A percentile compares a stretch with the other conserved stretches of the same genome.
Conservation (phyloP, 2,797 vertebrate genomes). For the Jordanella pulchra region DNA sequence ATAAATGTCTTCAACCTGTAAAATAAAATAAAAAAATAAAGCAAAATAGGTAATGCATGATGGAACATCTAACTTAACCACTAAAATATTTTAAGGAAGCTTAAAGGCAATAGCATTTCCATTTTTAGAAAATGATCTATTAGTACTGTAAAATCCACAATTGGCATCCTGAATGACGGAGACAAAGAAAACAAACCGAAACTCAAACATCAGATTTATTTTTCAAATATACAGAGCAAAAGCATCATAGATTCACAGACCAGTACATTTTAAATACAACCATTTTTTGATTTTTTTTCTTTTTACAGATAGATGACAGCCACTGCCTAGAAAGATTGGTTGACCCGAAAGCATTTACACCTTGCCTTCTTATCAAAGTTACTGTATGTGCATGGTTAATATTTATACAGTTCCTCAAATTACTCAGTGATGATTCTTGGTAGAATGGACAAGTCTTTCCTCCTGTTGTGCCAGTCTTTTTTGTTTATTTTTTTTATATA, state of each 20-base stretch:
- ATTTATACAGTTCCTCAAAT: conserved; percentile 73
- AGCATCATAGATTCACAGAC: conserved; percentile 85
- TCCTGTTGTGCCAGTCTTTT: background rate
- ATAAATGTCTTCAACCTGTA: background rate
- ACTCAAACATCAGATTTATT: conserved; percentile 77
- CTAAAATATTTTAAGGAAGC: background rate
- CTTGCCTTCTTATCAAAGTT: conserved; percentile 71
- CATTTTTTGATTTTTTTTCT: conserved; percentile 54
- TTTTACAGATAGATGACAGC: conserved; percentile 75
- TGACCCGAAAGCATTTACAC: conserved; percentile 70
- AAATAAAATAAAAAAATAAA: background rate
- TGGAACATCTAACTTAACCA: background rate
- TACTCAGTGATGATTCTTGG: conserved; percentile 16
- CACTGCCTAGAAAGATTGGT: conserved; percentile 77
- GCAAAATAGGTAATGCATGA: background rate
- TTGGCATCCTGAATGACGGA: conserved; percentile 23
- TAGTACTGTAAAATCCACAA: conserved; percentile 8
- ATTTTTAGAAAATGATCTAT: conserved; percentile 8
- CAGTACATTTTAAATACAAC: conserved; percentile 84
- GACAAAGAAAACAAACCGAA: conserved; percentile 54
- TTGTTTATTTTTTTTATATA: background rate
- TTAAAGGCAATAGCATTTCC: background rate
- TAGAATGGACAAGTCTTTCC: background rate
- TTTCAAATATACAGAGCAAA: conserved; percentile 86
- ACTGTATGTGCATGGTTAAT: conserved; percentile 66